Evolutionary conservation across 2,797 vertebrate species (phyloP).

Genomic region (Scolopax rusticola): DNA sequence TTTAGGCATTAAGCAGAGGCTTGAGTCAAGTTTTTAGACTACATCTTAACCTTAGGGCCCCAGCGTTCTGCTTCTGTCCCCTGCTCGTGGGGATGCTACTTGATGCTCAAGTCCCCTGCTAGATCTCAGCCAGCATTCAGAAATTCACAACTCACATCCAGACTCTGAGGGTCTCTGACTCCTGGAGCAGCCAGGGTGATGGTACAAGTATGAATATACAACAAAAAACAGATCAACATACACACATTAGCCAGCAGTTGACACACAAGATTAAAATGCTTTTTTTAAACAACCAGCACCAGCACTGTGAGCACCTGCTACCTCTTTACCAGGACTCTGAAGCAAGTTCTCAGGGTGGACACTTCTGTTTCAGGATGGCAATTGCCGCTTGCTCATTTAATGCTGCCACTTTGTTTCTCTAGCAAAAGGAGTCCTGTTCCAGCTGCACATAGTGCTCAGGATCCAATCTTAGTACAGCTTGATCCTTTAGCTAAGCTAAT

Average conservation of each 20-base stretch:
- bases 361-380: background rate
- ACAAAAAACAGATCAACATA: background rate
- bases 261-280: background rate
- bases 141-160: background rate
- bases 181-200: background rate
- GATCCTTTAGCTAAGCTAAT: background rate
- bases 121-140: background rate
- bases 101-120: background rate
- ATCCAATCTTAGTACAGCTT: background rate
- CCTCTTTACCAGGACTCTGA: background rate
- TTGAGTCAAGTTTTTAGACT: background rate
- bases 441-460: accelerated
- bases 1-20: too few relatives aligned
- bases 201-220: background rate
- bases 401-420: background rate
- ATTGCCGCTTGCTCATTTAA: background rate
- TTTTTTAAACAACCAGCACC: background rate
- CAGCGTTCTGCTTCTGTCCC: background rate
- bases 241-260: background rate
- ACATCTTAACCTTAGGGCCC: background rate
- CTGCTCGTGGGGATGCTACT: too few relatives aligned
- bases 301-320: accelerated
- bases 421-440: background rate
- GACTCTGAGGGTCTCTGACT: background rate
- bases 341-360: background rate